These are phyloP conservation scores for Xiphydria camelus DNA, from an alignment of 2,888 invertebrate genomes.

Conservation along the genomic window DNA sequence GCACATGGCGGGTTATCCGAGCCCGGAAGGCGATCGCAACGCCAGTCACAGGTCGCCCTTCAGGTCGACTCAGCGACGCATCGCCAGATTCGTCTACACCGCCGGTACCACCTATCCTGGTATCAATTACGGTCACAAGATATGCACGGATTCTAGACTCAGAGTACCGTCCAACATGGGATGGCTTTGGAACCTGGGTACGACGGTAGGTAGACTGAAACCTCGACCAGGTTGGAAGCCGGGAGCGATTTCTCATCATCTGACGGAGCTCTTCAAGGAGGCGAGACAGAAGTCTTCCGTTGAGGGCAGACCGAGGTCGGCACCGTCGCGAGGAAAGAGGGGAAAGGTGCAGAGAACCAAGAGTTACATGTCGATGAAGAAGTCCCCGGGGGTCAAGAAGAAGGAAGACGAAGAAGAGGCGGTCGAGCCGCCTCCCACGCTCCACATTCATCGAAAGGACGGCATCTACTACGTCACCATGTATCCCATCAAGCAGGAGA, in stretches of 20 bases:
- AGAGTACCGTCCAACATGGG: constrained; percentile 52
- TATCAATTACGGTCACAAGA: constrained; percentile 40
- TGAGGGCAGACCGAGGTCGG: constrained; percentile 14
- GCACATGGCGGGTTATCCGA: background rate
- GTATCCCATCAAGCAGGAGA: constrained; percentile 52
- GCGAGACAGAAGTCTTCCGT: constrained; percentile 28
- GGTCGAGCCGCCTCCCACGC: constrained; percentile 45
- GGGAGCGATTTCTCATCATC: constrained; percentile 40
- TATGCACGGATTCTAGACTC: constrained; percentile 37
- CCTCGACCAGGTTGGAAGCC: constrained; percentile 50
- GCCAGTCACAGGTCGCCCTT: constrained; percentile 8
- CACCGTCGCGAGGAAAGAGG: constrained; percentile 17
- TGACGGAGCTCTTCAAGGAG: constrained; percentile 32
- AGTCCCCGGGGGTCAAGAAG: constrained; percentile 14
- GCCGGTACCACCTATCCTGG: constrained; percentile 44
- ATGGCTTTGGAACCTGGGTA: constrained; percentile 47
- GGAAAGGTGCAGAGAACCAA: constrained; percentile 16
- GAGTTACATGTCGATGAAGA: constrained; percentile 25
- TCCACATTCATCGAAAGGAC: constrained; percentile 49
- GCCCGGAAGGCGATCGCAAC: constrained; percentile 25
- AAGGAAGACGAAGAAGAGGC: constrained; percentile 29
- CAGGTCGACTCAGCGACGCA: constrained; percentile 21
- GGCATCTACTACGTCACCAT: constrained; percentile 55
- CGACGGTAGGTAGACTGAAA: constrained; percentile 30
- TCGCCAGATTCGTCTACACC: constrained; percentile 41